Evolutionary conservation across 2,797 vertebrate species (phyloP), one percentile per base, ranked within the genome.

Genomic region (Lerista edwardsae): DNA sequence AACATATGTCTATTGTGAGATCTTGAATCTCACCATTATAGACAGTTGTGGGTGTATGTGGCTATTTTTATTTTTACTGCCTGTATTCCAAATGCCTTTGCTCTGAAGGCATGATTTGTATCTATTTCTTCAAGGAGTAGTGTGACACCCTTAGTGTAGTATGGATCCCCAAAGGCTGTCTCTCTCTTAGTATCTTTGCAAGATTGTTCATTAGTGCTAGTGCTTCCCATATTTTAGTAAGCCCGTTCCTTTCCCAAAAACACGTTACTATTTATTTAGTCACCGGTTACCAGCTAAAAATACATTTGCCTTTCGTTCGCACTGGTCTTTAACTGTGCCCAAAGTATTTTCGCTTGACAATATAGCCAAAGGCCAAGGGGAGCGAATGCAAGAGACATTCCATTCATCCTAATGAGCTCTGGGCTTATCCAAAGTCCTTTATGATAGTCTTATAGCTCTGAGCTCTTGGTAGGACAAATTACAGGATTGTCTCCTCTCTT

Each of bases 381-480:
- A 83, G 64, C 47, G 57, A 83, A 64, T 75, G 73, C 41, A 27
- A 77, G 36, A 84, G 12, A 69, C 29, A 77, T 84, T 84, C 61
- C 39, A 69, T 34, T 59, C 64, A 69, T 69, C 61, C 36, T 84
- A 77, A 84, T 71, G 75, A 84, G 75, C 65, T 84, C 65, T 77
- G 51, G 65, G 51, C 59, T 84, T 77, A 77, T 69, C 55, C 65
- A 19, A 77, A 61, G 65, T 83, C 82, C 65, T 75, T 69, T 84
- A 61, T 61, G 61, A 59, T 77, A 69, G 36, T 44, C 29, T 51
- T 75, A 75, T 14, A 75, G 44, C 44, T 57, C 81, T 67, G 81
- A 67, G 72, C 62, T 67, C 72, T 67, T 75, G 62, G n/a, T 77
- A 55, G 47, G 51, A 59, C 64, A 61, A 77, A 69, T 84, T 57